phyloP scores from a whole-genome alignment of 2,888 invertebrate species.

The Pheosia tremula region DNA sequence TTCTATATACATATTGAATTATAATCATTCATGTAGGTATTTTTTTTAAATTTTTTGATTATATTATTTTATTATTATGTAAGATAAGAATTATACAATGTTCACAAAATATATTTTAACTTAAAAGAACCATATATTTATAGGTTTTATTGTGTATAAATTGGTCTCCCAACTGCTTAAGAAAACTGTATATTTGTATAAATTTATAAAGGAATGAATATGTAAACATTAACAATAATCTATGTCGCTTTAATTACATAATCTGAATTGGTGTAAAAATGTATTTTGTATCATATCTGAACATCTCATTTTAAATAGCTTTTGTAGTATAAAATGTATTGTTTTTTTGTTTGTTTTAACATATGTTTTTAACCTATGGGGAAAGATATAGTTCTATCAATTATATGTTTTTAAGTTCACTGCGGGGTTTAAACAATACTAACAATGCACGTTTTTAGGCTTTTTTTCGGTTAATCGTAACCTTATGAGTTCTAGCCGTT shows the following conservation, averaged over 20 bases:
- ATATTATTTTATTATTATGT: no score
- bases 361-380: constrained; percentile 11
- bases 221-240: constrained; percentile 11
- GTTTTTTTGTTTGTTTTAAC: constrained; percentile 12
- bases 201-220: not conserved
- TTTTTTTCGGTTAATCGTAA: not conserved
- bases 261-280: constrained; percentile 33
- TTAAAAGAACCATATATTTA: no score
- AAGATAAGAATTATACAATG: no score
- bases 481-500: no score
- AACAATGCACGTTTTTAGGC: not conserved
- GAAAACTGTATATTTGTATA: not conserved
- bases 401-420: constrained; percentile 10
- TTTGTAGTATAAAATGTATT: constrained; percentile 24
- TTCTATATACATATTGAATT: no score
- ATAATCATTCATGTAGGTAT: no score
- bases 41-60: no score
- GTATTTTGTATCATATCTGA: constrained; percentile 28
- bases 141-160: not conserved
- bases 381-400: no score
- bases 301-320: constrained; percentile 39
- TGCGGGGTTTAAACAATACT: not conserved
- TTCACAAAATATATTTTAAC: no score
- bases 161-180: not conserved
- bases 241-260: constrained; percentile 17